Percentiles rank a stretch among this genome's conserved stretches.
These are phyloP conservation scores for Aphidius gifuensis DNA, from an alignment of 1,140 invertebrate species.

Conservation along the genomic window DNA sequence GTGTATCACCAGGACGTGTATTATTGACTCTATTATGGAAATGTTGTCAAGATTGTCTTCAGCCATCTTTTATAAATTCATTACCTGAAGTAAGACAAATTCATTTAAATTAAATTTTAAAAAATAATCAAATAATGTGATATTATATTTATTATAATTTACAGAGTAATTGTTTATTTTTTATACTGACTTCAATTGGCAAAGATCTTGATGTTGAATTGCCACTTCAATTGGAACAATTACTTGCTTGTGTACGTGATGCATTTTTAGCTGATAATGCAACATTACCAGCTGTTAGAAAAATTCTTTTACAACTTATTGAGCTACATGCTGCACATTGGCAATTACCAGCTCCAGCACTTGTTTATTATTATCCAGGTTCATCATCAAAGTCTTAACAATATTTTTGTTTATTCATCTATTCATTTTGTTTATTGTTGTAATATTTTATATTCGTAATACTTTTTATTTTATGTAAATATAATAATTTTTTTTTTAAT, in stretches of 20 bases:
- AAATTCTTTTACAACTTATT: conserved; percentile 82
- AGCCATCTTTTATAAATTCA: conserved; percentile 70
- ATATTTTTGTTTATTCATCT: not conserved
- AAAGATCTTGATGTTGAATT: conserved; percentile 79
- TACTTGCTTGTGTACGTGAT: conserved; percentile 77
- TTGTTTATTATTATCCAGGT: conserved; percentile 82
- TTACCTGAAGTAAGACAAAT: conserved; percentile 65
- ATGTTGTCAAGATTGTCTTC: conserved; percentile 79
- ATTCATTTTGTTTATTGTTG: not conserved
- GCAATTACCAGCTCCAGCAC: conserved; percentile 82
- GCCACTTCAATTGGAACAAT: conserved; percentile 71
- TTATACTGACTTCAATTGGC: conserved; percentile 81
- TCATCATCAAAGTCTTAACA: conserved; percentile 28
- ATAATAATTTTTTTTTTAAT: too few species aligned
- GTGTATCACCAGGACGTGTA: conserved; percentile 68
- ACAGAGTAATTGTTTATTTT: conserved; percentile 82
- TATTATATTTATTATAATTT: not conserved
- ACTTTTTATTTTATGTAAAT: too few species aligned
- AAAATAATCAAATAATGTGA: not conserved
- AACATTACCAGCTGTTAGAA: conserved; percentile 65
- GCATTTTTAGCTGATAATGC: conserved; percentile 73
- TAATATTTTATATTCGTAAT: too few species aligned
- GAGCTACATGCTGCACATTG: conserved; percentile 84
- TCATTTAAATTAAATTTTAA: not conserved
- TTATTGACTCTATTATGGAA: conserved; percentile 77